Percentiles rank a stretch among this genome's conserved stretches.
Conservation (phyloP, 2,888 invertebrate species). For the Netelia melanura region DNA sequence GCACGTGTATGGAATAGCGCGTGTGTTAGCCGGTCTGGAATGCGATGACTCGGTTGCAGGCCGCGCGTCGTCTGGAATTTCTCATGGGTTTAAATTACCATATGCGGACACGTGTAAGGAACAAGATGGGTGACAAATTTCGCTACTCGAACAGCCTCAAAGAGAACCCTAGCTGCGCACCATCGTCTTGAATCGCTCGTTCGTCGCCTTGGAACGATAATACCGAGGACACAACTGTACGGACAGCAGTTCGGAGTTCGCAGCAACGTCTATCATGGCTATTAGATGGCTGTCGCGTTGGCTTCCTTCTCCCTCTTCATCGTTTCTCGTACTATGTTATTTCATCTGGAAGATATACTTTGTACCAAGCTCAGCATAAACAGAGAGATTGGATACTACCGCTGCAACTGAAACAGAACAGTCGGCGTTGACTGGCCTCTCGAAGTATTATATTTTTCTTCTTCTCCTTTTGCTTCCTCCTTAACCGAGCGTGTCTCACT, state of each 20-base stretch:
- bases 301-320: constrained; percentile 26
- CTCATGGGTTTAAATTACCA: constrained; percentile 36
- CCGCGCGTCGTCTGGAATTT: constrained; percentile 22
- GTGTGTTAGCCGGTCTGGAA: neutral
- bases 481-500: constrained; percentile 61
- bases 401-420: constrained; percentile 63
- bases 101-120: constrained; percentile 17
- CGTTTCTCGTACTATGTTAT: constrained; percentile 40
- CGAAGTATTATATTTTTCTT: constrained; percentile 34
- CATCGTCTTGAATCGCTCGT: constrained; percentile 48
- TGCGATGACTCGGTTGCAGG: constrained; percentile 24
- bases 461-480: constrained; percentile 49
- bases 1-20: neutral
- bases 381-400: constrained; percentile 62
- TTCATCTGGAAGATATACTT: constrained; percentile 52
- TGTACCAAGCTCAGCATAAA: constrained; percentile 45
- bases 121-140: constrained; percentile 42
- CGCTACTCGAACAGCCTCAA: constrained; percentile 5
- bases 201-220: constrained; percentile 63
- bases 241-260: constrained; percentile 42
- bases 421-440: constrained; percentile 53
- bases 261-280: constrained; percentile 49
- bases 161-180: neutral
- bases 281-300: constrained; percentile 26
- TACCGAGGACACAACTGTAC: constrained; percentile 42